Base-by-base conservation (phyloP, 2,888 invertebrate genomes). In the Euplexia lucipara region DNA sequence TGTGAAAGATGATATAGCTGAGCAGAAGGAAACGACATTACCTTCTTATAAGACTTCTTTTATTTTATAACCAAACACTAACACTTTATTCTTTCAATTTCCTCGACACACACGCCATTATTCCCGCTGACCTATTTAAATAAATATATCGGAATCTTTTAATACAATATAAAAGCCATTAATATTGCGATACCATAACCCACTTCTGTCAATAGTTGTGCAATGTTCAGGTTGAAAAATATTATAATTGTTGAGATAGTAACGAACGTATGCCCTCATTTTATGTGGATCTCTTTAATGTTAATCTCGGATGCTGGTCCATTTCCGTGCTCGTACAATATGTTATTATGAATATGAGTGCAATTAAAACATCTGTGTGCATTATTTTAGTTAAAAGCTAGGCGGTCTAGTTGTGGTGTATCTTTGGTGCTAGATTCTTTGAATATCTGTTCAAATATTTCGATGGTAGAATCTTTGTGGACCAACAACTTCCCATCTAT, bases 161-260 rank as follows among this genome's bases (percentile, higher is more conserved):
- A 49, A 47, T 63, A 63, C 45, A 63, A 59, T 57, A 54, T 12
- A 3, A 20, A 39, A 6, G n/a, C 45, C 26, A 58, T 58, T 44
- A 58, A 42, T 56, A 53, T 45, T 32, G 34, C 62, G 37, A 32
- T 56, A 57, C 37, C 10, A 44, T 52, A 71, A 60, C 73, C 73
- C 32, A 71, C 14, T 71, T 73, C 54, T 59, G 56, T 44, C 72
- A 53, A 77, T 64, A 47, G 16, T 71, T 70, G n/a, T 32, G 73
- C 51, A 73, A 73, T 4, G 22, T 41, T 30, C 47, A 48, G 52
- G 54, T 51, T 70, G 59, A 56, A 71, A 74, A 58, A 64, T 73
- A 62, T 75, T 61, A 76, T 77, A 73, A 77, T 64, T 71, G 59
- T 70, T 20, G 34, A 16, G 18, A 63, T 70, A 48, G 47, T 57